phyloP scores from a whole-genome alignment of 1,140 invertebrate species.

The Pogonognathellus flavescens region DNA sequence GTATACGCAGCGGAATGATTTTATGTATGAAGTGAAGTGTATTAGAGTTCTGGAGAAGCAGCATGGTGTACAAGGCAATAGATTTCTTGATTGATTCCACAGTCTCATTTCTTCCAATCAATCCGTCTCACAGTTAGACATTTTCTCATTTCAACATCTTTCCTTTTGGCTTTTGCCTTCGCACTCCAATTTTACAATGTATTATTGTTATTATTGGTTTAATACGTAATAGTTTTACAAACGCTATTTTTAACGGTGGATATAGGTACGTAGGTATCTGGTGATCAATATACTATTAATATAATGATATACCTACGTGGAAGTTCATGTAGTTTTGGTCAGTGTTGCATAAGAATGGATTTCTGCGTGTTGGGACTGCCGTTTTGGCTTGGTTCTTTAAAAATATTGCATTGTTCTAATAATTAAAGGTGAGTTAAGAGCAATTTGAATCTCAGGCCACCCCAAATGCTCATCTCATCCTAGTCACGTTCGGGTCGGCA shows the following conservation, averaged over 20 bases:
- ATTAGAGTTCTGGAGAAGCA: constrained; percentile 27
- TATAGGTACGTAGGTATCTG: neutral
- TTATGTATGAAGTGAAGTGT: neutral
- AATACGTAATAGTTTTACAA: neutral
- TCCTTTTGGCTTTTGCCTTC: constrained; percentile 2
- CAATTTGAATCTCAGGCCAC: constrained; percentile 48
- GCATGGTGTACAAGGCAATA: constrained; percentile 36
- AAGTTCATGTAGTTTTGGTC: too few relatives aligned
- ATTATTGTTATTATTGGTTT: neutral
- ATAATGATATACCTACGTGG: neutral
- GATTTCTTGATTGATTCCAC: constrained; percentile 49
- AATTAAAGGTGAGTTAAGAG: constrained; percentile 50
- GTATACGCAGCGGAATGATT: neutral
- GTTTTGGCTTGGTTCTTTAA: constrained; percentile 1
- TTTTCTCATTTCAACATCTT: constrained; percentile 58
- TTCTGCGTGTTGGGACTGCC: neutral
- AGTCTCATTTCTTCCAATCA: constrained; percentile 54
- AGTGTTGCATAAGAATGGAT: neutral
- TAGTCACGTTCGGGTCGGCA: constrained; percentile 43
- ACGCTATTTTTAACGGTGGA: neutral
- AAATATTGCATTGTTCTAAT: constrained; percentile 42
- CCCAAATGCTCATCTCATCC: constrained; percentile 47
- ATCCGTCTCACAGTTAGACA: constrained; percentile 60
- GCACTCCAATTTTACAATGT: neutral
- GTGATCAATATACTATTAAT: neutral